Conservation (phyloP, 2,113 vertebrate species). For the Ciconia stormi region DNA sequence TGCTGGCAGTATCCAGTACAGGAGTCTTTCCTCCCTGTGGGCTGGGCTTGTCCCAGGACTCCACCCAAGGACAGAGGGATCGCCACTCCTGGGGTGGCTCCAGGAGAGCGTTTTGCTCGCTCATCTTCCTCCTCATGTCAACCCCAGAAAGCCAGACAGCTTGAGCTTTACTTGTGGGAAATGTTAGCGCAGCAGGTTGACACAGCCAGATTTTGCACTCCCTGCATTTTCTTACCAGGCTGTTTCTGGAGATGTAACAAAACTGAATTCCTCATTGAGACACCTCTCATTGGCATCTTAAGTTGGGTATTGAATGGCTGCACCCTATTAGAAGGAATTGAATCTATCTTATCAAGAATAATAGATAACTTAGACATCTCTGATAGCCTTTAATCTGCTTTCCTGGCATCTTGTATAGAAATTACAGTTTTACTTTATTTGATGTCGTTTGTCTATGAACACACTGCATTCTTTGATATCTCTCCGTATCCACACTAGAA, state of each 20-base stretch:
- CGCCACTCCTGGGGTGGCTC: background rate
- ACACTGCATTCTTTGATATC: background rate
- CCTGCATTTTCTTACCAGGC: background rate
- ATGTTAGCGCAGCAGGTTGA: background rate
- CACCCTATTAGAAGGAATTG: background rate
- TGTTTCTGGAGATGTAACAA: background rate
- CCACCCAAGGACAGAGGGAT: background rate
- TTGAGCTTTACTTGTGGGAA: background rate
- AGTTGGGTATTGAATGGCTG: background rate
- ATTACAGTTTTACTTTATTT: background rate
- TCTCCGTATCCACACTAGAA: background rate
- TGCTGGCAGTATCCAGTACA: background rate
- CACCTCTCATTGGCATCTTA: background rate
- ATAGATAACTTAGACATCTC: background rate
- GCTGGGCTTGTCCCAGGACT: background rate
- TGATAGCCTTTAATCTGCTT: background rate
- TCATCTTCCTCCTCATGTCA: background rate
- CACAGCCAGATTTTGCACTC: background rate
- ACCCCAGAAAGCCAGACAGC: background rate
- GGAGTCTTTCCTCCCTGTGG: rapidly evolving
- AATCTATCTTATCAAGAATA: background rate
- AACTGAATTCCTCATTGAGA: background rate
- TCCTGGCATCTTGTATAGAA: background rate
- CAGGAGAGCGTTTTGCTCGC: background rate
- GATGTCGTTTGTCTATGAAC: background rate